Percentiles rank a stretch among this genome's conserved stretches.
These are phyloP conservation scores for Centropus bengalensis DNA, from an alignment of 2,113 vertebrate genomes.

Conservation along the genomic window DNA sequence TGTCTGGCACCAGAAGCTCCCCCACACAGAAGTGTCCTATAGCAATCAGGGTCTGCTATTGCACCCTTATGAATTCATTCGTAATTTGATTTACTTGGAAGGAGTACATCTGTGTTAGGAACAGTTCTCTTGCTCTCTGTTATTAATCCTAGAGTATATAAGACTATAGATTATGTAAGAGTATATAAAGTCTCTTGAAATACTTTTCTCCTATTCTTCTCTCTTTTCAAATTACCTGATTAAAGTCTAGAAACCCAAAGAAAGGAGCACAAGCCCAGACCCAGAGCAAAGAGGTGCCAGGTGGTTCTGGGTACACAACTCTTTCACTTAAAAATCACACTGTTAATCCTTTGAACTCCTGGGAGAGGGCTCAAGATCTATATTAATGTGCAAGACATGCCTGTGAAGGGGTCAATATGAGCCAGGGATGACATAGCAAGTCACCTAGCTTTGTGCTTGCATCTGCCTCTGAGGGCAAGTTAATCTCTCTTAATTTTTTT, in stretches of 20 bases:
- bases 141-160: not conserved
- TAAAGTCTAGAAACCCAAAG: not conserved
- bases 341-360: not conserved
- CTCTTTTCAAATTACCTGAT: not conserved
- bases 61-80: not conserved
- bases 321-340: not conserved
- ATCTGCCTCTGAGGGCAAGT: not conserved
- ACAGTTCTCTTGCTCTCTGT: not conserved
- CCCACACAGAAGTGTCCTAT: not conserved
- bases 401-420: fast-evolving
- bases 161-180: no score
- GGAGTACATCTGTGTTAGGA: not conserved
- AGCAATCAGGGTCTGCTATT: not conserved
- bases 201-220: not conserved
- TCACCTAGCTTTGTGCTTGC: not conserved
- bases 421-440: not conserved
- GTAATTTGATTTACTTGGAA: not conserved
- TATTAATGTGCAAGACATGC: not conserved
- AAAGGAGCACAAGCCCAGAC: fast-evolving
- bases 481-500: not conserved
- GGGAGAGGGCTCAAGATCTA: not conserved
- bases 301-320: not conserved
- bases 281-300: not conserved
- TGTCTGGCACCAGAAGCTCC: not conserved
- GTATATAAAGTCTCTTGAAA: not conserved